A percentile compares a stretch with the other conserved stretches of the same genome.
phyloP scores from a whole-genome alignment of 2,113 vertebrate species.

The Barbus barbus region DNA sequence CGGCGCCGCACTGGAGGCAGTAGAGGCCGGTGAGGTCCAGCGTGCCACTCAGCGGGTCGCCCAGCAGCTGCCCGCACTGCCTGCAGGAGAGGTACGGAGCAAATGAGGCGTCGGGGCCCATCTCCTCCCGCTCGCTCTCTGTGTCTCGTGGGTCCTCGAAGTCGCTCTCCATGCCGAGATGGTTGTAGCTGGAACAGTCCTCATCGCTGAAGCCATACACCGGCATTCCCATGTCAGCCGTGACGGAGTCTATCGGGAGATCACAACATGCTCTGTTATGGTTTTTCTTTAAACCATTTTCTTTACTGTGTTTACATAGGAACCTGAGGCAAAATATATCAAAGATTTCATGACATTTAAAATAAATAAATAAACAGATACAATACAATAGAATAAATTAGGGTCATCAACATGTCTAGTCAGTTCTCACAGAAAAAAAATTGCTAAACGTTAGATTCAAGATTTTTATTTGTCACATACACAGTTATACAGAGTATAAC shows the following conservation, averaged over 20 bases:
- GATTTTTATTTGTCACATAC: too few relatives aligned
- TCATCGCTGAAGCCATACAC: slow-evolving; percentile 86
- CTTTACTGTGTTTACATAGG: neutral
- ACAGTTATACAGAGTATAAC: too few relatives aligned
- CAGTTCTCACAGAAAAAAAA: too few relatives aligned
- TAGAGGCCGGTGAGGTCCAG: slow-evolving; percentile 72
- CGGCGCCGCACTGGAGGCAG: slow-evolving; percentile 76
- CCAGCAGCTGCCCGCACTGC: slow-evolving; percentile 83
- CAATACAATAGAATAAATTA: too few relatives aligned
- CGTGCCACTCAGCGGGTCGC: slow-evolving; percentile 72
- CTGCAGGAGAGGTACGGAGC: slow-evolving; percentile 80
- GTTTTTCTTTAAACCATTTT: neutral
- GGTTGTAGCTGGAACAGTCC: slow-evolving; percentile 83
- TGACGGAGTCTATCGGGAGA: slow-evolving; percentile 70
- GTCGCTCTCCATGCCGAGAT: slow-evolving; percentile 86
- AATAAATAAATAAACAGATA: neutral
- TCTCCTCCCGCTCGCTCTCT: slow-evolving; percentile 71
- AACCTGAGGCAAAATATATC: neutral
- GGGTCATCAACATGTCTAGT: too few relatives aligned
- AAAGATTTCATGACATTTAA: neutral
- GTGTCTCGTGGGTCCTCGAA: slow-evolving; percentile 79
- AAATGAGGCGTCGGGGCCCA: slow-evolving; percentile 65
- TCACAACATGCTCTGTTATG: slow-evolving; percentile 61
- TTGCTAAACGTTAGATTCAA: too few relatives aligned
- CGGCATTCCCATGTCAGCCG: slow-evolving; percentile 85